phyloP scores from a whole-genome alignment of 1,140 invertebrate genomes.

The Tetraneura akinire region DNA sequence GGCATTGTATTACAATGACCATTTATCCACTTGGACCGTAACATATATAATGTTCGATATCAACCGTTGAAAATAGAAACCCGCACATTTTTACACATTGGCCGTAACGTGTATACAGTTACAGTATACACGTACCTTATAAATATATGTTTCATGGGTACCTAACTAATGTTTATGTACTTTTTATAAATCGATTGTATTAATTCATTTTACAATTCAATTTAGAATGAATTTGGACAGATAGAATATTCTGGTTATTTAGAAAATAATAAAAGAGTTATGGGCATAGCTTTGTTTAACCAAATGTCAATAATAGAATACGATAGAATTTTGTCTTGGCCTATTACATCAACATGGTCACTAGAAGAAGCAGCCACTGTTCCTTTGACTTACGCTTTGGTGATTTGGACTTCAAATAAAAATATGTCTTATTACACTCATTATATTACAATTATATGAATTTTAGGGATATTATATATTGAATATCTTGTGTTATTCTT shows the following conservation, averaged over 20 bases:
- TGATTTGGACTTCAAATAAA: slow-evolving; percentile 10
- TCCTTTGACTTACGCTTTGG: slow-evolving; percentile 59
- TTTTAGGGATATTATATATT: slow-evolving; percentile 30
- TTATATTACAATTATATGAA: neutral
- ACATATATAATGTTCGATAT: too few relatives aligned
- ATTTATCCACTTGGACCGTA: too few relatives aligned
- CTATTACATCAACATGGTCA: slow-evolving; percentile 63
- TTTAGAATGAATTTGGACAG: slow-evolving; percentile 28
- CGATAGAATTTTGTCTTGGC: slow-evolving; percentile 58
- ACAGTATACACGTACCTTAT: too few relatives aligned
- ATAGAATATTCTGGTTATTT: neutral
- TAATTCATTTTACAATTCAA: too few relatives aligned
- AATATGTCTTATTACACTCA: neutral
- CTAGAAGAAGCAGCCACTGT: slow-evolving; percentile 66
- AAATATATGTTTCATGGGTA: too few relatives aligned
- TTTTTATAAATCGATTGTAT: too few relatives aligned
- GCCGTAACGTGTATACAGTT: too few relatives aligned
- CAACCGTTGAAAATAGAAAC: too few relatives aligned
- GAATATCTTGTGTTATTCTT: neutral
- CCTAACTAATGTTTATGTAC: too few relatives aligned
- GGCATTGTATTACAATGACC: too few relatives aligned
- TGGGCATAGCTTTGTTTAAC: neutral
- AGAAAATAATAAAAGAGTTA: neutral
- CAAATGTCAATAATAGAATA: neutral
- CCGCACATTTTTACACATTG: too few relatives aligned